Evolutionary conservation across 2,888 invertebrate species (phyloP).

Genomic region (Ectemnius continuus): DNA sequence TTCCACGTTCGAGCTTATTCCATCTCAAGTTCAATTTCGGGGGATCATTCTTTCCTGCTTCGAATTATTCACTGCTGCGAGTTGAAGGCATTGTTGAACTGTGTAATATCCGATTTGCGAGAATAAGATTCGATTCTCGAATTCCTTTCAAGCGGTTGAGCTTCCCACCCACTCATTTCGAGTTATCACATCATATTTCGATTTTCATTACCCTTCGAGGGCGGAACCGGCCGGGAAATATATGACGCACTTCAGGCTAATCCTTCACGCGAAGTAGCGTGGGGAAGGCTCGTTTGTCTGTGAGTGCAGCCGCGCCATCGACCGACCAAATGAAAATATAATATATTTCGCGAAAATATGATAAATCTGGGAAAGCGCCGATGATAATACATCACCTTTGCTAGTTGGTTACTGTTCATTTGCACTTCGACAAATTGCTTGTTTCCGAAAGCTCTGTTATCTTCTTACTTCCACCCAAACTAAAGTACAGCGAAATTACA

Average conservation of each 20-base stretch:
- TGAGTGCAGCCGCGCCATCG: slow-evolving; percentile 52
- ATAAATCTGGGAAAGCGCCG: slow-evolving; percentile 52
- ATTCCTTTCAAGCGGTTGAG: slow-evolving; percentile 29
- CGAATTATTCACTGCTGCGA: too few relatives aligned
- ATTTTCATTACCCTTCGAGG: slow-evolving; percentile 60
- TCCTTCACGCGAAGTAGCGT: slow-evolving; percentile 67
- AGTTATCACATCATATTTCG: slow-evolving; percentile 46
- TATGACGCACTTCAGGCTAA: slow-evolving; percentile 58
- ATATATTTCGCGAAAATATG: slow-evolving; percentile 56
- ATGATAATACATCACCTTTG: slow-evolving; percentile 46
- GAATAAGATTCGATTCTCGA: slow-evolving; percentile 36
- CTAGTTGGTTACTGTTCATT: slow-evolving; percentile 24
- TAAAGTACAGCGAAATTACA: too few relatives aligned
- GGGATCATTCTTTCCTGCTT: too few relatives aligned
- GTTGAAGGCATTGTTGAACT: too few relatives aligned
- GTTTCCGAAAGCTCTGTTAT: slow-evolving; percentile 5
- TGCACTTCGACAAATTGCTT: slow-evolving; percentile 13
- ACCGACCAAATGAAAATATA: slow-evolving; percentile 52
- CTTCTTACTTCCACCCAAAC: too few relatives aligned
- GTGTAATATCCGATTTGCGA: background rate
- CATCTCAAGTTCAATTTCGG: too few relatives aligned
- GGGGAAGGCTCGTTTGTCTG: slow-evolving; percentile 60
- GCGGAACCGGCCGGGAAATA: slow-evolving; percentile 48
- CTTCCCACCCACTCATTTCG: slow-evolving; percentile 35
- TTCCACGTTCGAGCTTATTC: too few relatives aligned